Conservation (phyloP, 2,888 invertebrate genomes). For the Nephrocerus scutellatus region DNA sequence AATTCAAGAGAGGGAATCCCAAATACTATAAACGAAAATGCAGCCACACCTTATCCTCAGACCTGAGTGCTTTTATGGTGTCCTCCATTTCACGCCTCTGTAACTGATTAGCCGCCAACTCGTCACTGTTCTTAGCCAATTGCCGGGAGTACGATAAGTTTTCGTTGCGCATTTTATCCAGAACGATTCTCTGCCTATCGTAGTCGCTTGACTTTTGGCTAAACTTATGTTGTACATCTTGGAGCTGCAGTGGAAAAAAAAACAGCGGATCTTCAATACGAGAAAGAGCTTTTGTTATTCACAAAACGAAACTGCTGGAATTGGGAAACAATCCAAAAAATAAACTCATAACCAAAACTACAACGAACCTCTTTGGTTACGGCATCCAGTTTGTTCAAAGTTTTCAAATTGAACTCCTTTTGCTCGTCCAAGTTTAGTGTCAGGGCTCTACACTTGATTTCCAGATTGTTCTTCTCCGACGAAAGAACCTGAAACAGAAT, state of each 20-base stretch:
- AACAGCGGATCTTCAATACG: background rate
- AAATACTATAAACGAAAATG: background rate
- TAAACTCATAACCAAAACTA: background rate
- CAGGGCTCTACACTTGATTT: constrained; percentile 23
- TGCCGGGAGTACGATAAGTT: constrained; percentile 24
- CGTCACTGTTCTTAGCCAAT: constrained; percentile 30
- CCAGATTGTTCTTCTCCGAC: constrained; percentile 22
- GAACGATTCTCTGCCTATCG: constrained; percentile 28
- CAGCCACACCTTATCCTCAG: constrained; percentile 30
- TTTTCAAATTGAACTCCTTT: constrained; percentile 29
- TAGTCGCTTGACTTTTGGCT: constrained; percentile 26
- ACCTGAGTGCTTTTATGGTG: constrained; percentile 26
- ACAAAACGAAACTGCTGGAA: background rate
- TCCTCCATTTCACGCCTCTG: constrained; percentile 31
- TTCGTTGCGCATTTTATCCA: constrained; percentile 31
- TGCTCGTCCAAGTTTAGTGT: constrained; percentile 29
- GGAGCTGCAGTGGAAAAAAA: constrained; percentile 19
- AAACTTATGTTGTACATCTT: constrained; percentile 26
- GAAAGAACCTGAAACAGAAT: constrained; percentile 16
- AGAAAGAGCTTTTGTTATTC: background rate
- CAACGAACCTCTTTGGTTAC: constrained; percentile 25
- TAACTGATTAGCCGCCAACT: constrained; percentile 26
- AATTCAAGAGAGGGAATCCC: background rate
- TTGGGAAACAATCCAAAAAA: background rate
- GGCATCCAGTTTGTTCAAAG: constrained; percentile 26